phyloP scores from a whole-genome alignment of 2,113 vertebrate genomes.

The Podarcis raffonei region DNA sequence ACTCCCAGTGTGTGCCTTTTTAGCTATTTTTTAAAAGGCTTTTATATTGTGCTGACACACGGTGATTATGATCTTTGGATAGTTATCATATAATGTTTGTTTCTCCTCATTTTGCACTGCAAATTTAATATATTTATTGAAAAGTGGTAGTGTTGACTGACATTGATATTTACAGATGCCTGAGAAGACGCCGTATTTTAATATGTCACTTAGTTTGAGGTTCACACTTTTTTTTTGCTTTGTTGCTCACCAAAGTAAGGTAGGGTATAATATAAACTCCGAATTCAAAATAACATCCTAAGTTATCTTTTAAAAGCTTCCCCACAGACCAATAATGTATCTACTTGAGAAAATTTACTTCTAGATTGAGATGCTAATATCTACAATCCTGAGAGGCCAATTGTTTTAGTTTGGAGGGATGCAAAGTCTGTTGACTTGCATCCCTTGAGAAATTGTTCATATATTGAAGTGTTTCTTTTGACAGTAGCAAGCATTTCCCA shows the following conservation, averaged over 20 bases:
- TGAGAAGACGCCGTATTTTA: no score
- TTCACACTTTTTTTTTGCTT: neutral
- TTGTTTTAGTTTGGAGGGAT: neutral
- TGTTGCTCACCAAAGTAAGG: neutral
- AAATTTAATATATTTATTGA: neutral
- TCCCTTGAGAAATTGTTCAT: neutral
- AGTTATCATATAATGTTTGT: no score
- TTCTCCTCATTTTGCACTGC: neutral
- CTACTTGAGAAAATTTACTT: neutral
- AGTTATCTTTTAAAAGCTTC: neutral
- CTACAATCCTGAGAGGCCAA: neutral
- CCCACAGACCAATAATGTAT: neutral
- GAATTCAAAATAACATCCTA: neutral
- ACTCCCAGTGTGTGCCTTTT: no score
- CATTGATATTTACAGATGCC: neutral
- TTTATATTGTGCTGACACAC: no score
- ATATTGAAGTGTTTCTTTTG: neutral
- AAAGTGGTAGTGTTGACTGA: no score
- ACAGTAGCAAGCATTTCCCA: neutral
- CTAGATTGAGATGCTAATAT: neutral
- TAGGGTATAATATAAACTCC: neutral
- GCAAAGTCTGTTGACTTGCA: neutral
- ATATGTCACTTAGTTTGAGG: neutral
- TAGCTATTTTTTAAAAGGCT: no score
- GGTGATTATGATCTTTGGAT: no score